Base-by-base conservation (phyloP, 2,888 invertebrate genomes). In the Macaria liturata region DNA sequence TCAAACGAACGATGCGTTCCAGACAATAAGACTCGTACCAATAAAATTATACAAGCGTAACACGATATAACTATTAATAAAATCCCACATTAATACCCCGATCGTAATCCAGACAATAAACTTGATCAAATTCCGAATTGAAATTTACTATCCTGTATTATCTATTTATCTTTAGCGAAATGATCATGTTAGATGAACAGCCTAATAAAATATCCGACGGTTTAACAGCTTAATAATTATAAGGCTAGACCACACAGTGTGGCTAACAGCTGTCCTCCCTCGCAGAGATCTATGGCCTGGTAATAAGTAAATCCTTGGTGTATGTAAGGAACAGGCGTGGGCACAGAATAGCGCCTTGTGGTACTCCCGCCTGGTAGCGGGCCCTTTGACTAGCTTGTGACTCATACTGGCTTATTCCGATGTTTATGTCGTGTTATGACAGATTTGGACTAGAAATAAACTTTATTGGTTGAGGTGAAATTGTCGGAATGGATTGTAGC, bases 341-440 rank as follows among this genome's bases (percentile, higher is more conserved):
- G 82, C 77, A 46, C 9, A 65, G 68, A 57, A 64, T 68, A 65
- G 69, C 63, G 76, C 82, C 81, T 78, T 81, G 81, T 58, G 74
- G 79, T 69, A 81, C 71, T 68, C 83, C 71, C 52, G 67, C 68
- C 72, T 71, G 71, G 83, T 80, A 81, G 83, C 80, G 75, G 76
- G 64, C 59, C 67, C 70, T 80, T 76, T 78, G 70, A 75, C 64
- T 61, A 66, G 70, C 78, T 75, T 78, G 70, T 75, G 67, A 68
- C 52, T 65, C 64, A 64, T 50, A 49, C 46, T 50, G 64, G 62
- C 51, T 63, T 62, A 61, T 57, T 55, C 39, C 39, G 32, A 58
- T 47, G 52, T 45, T 45, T 51, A 39, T 34, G 31, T 45, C 44
- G 50, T 43, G 32, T 43, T 51, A 46, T 51, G 51, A 44, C 31